phyloP scores from a whole-genome alignment of 2,888 invertebrate genomes.

The Cephus nigrinus region DNA sequence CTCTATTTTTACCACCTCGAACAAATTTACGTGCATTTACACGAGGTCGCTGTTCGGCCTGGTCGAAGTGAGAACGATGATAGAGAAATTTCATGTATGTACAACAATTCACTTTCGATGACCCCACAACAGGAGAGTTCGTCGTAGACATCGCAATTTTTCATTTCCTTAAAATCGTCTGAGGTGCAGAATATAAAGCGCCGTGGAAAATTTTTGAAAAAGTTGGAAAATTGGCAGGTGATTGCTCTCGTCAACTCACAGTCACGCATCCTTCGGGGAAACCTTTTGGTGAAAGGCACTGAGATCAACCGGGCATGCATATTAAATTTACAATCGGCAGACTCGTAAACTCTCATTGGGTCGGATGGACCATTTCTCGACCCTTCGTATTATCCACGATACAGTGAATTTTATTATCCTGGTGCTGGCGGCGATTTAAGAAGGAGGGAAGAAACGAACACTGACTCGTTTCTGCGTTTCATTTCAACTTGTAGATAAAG shows the following conservation, averaged over 20 bases:
- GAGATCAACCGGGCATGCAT: slow-evolving; percentile 3
- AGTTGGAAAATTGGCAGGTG: background rate
- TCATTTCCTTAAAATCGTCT: too few relatives aligned
- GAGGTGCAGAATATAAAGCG: too few relatives aligned
- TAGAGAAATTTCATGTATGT: background rate
- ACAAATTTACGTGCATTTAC: slow-evolving; percentile 53
- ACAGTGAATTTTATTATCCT: background rate
- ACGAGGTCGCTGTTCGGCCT: slow-evolving; percentile 24
- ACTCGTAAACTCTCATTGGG: background rate
- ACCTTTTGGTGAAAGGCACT: background rate
- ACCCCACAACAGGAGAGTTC: too few relatives aligned
- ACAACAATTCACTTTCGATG: too few relatives aligned
- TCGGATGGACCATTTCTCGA: background rate
- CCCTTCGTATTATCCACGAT: background rate
- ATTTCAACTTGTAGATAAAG: background rate
- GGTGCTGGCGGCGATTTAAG: background rate
- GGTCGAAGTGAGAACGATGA: background rate
- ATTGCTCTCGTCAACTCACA: background rate
- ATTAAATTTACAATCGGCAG: slow-evolving; percentile 11
- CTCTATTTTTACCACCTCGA: slow-evolving; percentile 40
- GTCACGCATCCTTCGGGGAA: background rate
- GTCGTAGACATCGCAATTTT: background rate
- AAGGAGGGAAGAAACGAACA: background rate
- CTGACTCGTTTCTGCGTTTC: background rate
- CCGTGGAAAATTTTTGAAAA: background rate